A percentile compares a stretch with the other conserved stretches of the same genome.
Conservation (phyloP, 2,797 vertebrate species). For the Paedocypris micromegethes region DNA sequence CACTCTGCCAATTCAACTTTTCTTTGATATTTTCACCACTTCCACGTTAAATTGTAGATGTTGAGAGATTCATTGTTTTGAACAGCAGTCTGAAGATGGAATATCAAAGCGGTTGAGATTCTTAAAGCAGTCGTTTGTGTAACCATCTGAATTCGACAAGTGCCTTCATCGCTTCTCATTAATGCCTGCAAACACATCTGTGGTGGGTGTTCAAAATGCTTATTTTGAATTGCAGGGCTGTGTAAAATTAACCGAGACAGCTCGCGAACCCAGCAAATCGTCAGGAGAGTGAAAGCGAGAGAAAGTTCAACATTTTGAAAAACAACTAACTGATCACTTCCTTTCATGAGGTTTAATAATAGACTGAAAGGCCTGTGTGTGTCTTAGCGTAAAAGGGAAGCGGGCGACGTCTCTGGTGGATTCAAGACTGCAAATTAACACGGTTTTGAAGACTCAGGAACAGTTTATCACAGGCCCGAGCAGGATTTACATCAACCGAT, state of each 20-base stretch:
- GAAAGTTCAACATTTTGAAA: background rate
- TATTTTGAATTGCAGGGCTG: slow-evolving; percentile 9
- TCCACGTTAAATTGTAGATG: too few relatives aligned
- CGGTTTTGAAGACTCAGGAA: slow-evolving; percentile 57
- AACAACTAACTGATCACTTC: slow-evolving; percentile 13
- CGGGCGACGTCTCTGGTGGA: background rate
- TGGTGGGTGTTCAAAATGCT: background rate
- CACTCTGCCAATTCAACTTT: too few relatives aligned
- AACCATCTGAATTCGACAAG: too few relatives aligned
- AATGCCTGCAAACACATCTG: too few relatives aligned
- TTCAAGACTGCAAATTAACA: slow-evolving; percentile 45
- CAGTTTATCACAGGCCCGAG: slow-evolving; percentile 55
- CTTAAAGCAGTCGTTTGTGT: too few relatives aligned
- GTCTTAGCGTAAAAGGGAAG: slow-evolving; percentile 20
- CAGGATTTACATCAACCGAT: slow-evolving; percentile 55
- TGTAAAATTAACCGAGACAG: slow-evolving; percentile 3
- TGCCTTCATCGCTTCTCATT: too few relatives aligned
- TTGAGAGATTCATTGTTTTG: too few relatives aligned
- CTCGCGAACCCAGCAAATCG: slow-evolving; percentile 25
- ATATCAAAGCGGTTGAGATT: too few relatives aligned
- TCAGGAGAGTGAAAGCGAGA: background rate
- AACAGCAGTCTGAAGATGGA: too few relatives aligned
- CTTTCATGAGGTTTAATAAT: slow-evolving; percentile 57
- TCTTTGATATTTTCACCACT: too few relatives aligned
- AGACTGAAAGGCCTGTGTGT: slow-evolving; percentile 20